Percentiles rank a stretch among this genome's conserved stretches.
phyloP scores from a whole-genome alignment of 2,797 vertebrate species.

The Sebastes goodei region DNA sequence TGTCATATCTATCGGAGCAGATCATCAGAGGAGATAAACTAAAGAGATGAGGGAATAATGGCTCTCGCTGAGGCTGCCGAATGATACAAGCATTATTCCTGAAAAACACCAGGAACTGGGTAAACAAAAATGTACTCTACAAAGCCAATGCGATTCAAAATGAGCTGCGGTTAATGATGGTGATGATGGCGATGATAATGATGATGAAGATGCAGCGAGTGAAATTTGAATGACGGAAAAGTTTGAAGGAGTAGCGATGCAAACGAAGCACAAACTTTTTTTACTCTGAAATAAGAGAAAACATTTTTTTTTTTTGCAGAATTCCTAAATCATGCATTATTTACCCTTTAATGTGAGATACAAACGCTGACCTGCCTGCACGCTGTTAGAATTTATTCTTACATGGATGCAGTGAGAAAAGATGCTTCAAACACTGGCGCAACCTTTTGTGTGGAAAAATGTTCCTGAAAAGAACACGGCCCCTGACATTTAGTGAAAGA shows the following conservation, averaged over 20 bases:
- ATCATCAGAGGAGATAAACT: conserved; percentile 84
- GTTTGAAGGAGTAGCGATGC: conserved; percentile 33
- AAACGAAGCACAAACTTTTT: conserved; percentile 46
- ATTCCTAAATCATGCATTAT: conserved; percentile 21
- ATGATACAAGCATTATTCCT: conserved; percentile 72
- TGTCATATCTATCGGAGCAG: conserved; percentile 84
- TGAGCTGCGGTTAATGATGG: conserved; percentile 64
- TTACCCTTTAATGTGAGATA: background rate
- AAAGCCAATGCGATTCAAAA: conserved; percentile 58
- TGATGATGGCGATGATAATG: conserved; percentile 63
- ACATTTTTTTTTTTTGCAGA: background rate
- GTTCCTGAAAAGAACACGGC: conserved; percentile 58
- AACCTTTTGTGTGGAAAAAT: conserved; percentile 44
- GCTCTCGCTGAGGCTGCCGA: conserved; percentile 73
- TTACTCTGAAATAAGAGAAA: conserved; percentile 1
- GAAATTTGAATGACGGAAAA: conserved; percentile 49
- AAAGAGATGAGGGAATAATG: conserved; percentile 83
- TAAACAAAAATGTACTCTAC: conserved; percentile 69
- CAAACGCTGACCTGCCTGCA: conserved; percentile 3
- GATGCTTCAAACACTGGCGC: conserved; percentile 29
- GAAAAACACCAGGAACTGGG: conserved; percentile 73
- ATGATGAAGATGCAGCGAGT: conserved; percentile 63
- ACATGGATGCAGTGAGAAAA: conserved; percentile 3
- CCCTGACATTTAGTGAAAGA: conserved; percentile 73
- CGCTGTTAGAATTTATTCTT: background rate